Conservation (phyloP, 1,140 invertebrate species). For the Helicoverpa armigera region DNA sequence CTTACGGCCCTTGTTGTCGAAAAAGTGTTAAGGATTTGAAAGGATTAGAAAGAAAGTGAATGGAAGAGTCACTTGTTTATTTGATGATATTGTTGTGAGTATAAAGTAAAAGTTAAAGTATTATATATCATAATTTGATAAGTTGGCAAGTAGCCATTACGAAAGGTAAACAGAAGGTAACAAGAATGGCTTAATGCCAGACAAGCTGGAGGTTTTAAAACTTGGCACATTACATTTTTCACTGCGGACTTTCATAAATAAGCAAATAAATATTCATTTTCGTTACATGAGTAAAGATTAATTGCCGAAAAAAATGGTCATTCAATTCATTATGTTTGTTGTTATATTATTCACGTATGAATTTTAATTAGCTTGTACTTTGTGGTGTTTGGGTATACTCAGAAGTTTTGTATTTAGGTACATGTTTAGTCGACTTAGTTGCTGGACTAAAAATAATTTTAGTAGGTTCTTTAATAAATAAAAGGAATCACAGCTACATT, state of each 20-base stretch:
- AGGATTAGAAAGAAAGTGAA: not conserved
- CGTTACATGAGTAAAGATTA: not conserved
- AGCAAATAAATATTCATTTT: not conserved
- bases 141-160: constrained; percentile 48
- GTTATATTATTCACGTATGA: no score
- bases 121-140: constrained; percentile 34
- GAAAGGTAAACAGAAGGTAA: constrained; percentile 44
- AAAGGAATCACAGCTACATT: no score
- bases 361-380: no score
- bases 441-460: no score
- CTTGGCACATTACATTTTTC: constrained; percentile 41
- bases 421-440: no score
- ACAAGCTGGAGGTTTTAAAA: constrained; percentile 27
- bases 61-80: not conserved
- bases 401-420: no score
- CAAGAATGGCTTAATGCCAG: constrained; percentile 49
- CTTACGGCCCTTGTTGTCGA: no score
- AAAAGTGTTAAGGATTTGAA: not conserved
- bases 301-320: no score
- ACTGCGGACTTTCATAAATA: constrained; percentile 7
- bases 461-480: no score
- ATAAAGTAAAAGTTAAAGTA: not conserved
- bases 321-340: no score
- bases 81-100: constrained; percentile 15
- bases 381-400: no score